A percentile compares a stretch with the other conserved stretches of the same genome.
Evolutionary conservation across 2,888 invertebrate genomes (phyloP).

Genomic region (Anthophora plumipes): DNA sequence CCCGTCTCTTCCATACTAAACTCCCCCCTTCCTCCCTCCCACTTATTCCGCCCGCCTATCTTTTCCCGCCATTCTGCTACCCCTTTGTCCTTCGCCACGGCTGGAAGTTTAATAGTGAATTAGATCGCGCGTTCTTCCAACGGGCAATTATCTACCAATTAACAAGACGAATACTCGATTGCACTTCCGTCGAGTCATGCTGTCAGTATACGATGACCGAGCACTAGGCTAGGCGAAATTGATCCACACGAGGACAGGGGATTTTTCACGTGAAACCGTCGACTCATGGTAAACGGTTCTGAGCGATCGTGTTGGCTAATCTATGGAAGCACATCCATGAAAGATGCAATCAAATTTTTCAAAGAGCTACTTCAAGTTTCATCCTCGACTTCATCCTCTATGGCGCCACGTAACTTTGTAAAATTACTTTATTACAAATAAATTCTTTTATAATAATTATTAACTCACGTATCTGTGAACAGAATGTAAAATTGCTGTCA

Average conservation of each 20-base stretch:
- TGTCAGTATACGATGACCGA: slow-evolving; percentile 19
- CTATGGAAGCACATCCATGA: too few relatives aligned
- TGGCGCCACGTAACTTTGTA: too few relatives aligned
- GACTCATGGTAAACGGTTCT: background rate
- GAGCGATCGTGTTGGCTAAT: too few relatives aligned
- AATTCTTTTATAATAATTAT: too few relatives aligned
- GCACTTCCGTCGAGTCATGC: slow-evolving; percentile 42
- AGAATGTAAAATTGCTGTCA: too few relatives aligned
- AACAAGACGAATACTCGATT: slow-evolving; percentile 64
- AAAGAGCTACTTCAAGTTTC: too few relatives aligned
- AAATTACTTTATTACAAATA: too few relatives aligned
- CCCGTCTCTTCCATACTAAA: slow-evolving; percentile 67
- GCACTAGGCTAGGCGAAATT: slow-evolving; percentile 1
- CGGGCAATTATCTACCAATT: slow-evolving; percentile 74
- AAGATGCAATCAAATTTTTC: too few relatives aligned
- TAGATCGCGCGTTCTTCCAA: slow-evolving; percentile 71
- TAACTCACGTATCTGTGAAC: too few relatives aligned
- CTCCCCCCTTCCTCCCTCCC: slow-evolving; percentile 35
- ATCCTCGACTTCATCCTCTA: too few relatives aligned
- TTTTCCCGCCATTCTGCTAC: slow-evolving; percentile 67
- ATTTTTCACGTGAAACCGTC: background rate
- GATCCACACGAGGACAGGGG: background rate
- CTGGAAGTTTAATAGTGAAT: slow-evolving; percentile 80
- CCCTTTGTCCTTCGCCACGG: slow-evolving; percentile 75
- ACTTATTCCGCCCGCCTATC: slow-evolving; percentile 41